phyloP scores from a whole-genome alignment of 2,113 vertebrate genomes.

The Epinephelus cyanopodus region DNA sequence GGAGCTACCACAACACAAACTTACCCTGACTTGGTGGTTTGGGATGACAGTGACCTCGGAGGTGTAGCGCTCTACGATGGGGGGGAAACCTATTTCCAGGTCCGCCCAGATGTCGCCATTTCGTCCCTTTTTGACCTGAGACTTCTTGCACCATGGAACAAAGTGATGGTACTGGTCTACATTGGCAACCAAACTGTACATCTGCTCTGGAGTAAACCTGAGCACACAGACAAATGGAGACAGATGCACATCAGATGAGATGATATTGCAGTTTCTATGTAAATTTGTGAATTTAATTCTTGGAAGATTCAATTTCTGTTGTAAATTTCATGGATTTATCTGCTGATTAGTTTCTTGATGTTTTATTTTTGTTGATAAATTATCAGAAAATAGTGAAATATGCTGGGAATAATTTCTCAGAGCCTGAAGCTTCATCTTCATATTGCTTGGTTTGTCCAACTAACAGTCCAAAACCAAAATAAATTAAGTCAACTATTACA shows the following conservation, averaged over 20 bases:
- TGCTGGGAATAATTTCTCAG: not conserved
- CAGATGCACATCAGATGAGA: not conserved
- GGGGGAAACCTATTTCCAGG: slow-evolving; percentile 86
- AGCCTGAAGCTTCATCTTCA: not conserved
- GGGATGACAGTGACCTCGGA: slow-evolving; percentile 84
- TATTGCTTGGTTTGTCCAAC: not conserved
- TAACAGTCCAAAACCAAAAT: not conserved
- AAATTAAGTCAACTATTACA: too few relatives aligned
- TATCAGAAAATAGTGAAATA: too few relatives aligned
- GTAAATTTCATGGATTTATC: too few relatives aligned
- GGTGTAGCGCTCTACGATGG: slow-evolving; percentile 81
- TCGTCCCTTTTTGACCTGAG: slow-evolving; percentile 64
- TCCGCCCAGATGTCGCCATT: slow-evolving; percentile 65
- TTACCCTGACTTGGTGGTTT: slow-evolving; percentile 83
- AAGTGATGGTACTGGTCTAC: slow-evolving; percentile 85
- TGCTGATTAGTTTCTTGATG: too few relatives aligned
- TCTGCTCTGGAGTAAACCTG: slow-evolving; percentile 84
- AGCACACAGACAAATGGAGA: not conserved
- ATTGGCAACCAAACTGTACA: slow-evolving; percentile 83
- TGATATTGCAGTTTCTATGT: not conserved
- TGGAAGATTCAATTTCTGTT: too few relatives aligned
- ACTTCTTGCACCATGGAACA: slow-evolving; percentile 87
- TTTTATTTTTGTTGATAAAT: not conserved
- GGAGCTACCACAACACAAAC: not conserved
- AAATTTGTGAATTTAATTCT: too few relatives aligned